These are phyloP conservation scores for Caerostris extrusa DNA, from an alignment of 1,140 invertebrate species.

Conservation along the genomic window DNA sequence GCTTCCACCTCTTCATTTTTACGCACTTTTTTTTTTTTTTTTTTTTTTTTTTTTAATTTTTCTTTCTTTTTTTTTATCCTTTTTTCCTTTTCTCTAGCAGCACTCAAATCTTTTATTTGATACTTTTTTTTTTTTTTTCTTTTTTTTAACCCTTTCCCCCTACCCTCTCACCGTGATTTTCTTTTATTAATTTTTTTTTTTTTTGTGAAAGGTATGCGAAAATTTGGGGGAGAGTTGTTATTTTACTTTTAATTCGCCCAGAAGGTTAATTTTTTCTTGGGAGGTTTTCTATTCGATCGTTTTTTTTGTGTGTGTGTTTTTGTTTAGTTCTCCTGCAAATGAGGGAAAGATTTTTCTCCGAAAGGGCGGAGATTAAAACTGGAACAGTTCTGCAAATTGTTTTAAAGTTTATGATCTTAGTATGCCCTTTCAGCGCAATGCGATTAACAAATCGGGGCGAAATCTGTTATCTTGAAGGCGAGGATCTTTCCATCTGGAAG, in stretches of 20 bases:
- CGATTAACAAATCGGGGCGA: no score
- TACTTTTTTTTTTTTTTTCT: not conserved
- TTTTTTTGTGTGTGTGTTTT: not conserved
- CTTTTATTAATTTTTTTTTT: not conserved
- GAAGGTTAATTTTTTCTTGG: conserved; percentile 29
- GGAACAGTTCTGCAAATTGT: no score
- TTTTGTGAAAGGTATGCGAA: not conserved
- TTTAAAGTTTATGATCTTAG: no score
- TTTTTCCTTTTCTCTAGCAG: not conserved
- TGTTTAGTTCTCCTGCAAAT: no score
- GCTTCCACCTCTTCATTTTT: conserved; percentile 53
- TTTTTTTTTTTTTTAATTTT: not conserved
- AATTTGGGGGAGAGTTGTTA: not conserved
- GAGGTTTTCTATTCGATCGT: conserved; percentile 3
- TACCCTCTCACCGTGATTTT: not conserved
- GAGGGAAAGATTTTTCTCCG: no score
- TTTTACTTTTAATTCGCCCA: conserved; percentile 42
- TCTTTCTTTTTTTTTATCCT: conserved; percentile 17
- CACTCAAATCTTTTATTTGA: conserved; percentile 23
- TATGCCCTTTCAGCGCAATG: no score
- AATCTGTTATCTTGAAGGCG: no score
- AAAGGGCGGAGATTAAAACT: no score
- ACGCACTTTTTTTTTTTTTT: conserved; percentile 14
- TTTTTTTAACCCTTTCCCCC: not conserved
- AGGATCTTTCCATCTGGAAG: no score